Conservation (phyloP, 2,888 invertebrate genomes). For the Ceriagrion tenellum region DNA sequence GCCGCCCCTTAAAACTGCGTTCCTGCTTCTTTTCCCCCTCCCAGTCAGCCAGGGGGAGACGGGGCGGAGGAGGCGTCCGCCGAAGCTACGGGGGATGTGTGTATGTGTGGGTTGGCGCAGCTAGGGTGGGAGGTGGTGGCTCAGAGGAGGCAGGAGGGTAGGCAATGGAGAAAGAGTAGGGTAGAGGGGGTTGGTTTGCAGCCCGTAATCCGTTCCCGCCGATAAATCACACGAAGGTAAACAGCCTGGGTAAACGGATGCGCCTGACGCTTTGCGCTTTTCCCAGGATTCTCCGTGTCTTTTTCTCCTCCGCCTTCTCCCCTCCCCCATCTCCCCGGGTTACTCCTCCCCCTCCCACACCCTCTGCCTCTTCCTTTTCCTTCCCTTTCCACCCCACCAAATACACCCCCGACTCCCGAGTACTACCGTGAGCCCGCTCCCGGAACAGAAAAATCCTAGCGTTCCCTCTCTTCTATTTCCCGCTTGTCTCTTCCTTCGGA, state of each 20-base stretch:
- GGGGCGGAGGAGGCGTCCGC: background rate
- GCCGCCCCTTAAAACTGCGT: background rate
- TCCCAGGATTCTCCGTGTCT: constrained; percentile 67
- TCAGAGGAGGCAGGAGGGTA: background rate
- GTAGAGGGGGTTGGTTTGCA: constrained; percentile 67
- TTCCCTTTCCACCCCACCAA: background rate
- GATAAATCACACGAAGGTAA: constrained; percentile 72
- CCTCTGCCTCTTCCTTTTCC: background rate
- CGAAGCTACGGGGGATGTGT: background rate
- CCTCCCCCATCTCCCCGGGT: background rate
- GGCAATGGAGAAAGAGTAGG: constrained; percentile 62
- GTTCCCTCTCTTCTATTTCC: background rate
- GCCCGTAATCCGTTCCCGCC: constrained; percentile 70
- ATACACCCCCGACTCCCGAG: background rate
- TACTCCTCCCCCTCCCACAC: background rate
- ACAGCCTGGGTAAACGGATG: constrained; percentile 69
- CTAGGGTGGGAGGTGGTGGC: constrained; percentile 28
- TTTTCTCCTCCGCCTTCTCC: constrained; percentile 15
- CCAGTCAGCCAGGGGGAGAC: background rate
- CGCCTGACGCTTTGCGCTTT: constrained; percentile 67
- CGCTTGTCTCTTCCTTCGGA: background rate
- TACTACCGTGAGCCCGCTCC: background rate
- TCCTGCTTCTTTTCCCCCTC: background rate
- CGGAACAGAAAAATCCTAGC: constrained; percentile 4
- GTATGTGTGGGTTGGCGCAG: background rate